Evolutionary conservation across 2,113 vertebrate species (phyloP).

Genomic region (Euleptes europaea): DNA sequence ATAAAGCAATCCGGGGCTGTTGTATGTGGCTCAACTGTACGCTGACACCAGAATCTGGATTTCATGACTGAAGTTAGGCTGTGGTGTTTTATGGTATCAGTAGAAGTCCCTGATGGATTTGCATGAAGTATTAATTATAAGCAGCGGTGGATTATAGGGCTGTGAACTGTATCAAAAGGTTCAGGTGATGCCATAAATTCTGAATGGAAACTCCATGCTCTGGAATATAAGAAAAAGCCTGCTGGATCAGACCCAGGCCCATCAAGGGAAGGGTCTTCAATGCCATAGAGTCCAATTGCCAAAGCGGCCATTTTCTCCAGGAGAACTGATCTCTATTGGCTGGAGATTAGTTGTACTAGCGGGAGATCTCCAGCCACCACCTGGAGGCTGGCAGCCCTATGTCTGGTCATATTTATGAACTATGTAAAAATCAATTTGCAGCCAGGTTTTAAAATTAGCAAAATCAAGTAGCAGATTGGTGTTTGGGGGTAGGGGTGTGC

Average conservation of each 20-base stretch:
- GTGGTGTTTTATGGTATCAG: neutral
- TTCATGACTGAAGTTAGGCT: constrained; percentile 13
- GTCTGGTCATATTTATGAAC: neutral
- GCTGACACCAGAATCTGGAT: constrained; percentile 9
- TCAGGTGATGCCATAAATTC: constrained; percentile 31
- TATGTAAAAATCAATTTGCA: neutral
- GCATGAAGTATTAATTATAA: neutral
- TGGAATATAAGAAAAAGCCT: too few species aligned
- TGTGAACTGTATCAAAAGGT: constrained; percentile 22
- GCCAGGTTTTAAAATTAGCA: neutral
- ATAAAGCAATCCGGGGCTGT: neutral
- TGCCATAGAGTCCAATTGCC: too few species aligned
- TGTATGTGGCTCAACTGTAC: constrained; percentile 3
- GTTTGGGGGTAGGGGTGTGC: neutral
- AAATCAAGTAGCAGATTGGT: neutral
- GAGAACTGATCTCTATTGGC: too few species aligned
- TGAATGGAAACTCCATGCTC: neutral
- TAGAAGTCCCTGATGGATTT: constrained; percentile 33
- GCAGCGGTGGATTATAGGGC: constrained; percentile 4
- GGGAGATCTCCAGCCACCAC: too few species aligned
- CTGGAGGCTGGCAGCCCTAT: too few species aligned
- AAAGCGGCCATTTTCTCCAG: too few species aligned
- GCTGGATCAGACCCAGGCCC: too few species aligned
- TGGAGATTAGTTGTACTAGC: too few species aligned
- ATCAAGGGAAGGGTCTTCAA: too few species aligned